These are phyloP conservation scores for Chymomyza amoena DNA, from an alignment of 2,888 invertebrate species.

Conservation along the genomic window DNA sequence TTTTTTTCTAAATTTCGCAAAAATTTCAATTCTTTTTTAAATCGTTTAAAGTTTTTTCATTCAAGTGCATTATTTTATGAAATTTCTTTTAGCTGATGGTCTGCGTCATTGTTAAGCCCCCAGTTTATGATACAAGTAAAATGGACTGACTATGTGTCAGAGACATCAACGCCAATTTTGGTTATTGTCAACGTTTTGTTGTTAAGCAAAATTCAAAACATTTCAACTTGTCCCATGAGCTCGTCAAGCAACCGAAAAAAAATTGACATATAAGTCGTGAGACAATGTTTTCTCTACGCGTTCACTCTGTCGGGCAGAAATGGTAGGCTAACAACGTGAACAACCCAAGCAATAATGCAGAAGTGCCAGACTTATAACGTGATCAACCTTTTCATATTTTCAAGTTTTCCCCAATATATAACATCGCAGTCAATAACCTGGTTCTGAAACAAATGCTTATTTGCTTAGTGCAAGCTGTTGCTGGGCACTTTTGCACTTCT, in stretches of 20 bases:
- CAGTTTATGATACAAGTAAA: slow-evolving; percentile 37
- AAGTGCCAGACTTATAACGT: no score
- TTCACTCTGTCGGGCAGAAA: no score
- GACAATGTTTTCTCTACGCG: no score
- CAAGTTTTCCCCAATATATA: no score
- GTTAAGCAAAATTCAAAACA: slow-evolving; percentile 25
- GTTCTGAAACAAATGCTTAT: no score
- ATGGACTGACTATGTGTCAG: slow-evolving; percentile 42
- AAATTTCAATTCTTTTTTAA: neutral
- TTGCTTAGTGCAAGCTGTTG: no score
- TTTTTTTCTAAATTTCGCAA: neutral
- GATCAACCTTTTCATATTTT: no score
- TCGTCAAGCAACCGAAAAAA: slow-evolving; percentile 6
- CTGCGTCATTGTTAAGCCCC: neutral
- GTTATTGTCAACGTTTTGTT: slow-evolving; percentile 33
- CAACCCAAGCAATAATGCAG: no score
- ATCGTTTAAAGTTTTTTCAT: neutral
- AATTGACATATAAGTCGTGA: slow-evolving; percentile 9
- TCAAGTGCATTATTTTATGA: slow-evolving; percentile 1
- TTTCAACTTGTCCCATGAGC: no score
- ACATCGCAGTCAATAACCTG: no score
- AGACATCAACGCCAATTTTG: slow-evolving; percentile 24
- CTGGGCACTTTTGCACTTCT: no score
- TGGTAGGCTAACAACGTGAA: no score
- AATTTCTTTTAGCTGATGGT: neutral